Evolutionary conservation across 1,140 invertebrate genomes (phyloP).

Genomic region (Drosophila navojoa): DNA sequence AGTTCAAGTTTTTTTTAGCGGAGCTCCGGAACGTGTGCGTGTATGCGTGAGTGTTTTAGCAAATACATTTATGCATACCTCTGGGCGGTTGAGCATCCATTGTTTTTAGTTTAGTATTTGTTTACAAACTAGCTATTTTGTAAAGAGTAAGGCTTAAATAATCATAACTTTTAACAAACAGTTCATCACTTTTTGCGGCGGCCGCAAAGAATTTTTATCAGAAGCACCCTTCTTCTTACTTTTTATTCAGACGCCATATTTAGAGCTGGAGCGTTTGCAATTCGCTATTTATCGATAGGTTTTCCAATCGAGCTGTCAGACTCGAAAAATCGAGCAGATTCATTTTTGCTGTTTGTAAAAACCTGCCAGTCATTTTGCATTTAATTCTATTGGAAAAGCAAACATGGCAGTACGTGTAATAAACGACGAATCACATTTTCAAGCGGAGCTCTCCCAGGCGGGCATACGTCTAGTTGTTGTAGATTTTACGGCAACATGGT

Average conservation of each 20-base stretch:
- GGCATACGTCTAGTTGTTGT: conserved; percentile 95
- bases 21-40: background rate
- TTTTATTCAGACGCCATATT: conserved; percentile 49
- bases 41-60: conserved; percentile 18
- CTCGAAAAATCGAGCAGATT: conserved; percentile 13
- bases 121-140: conserved; percentile 48
- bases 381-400: conserved; percentile 40
- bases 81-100: conserved; percentile 71
- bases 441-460: conserved; percentile 91
- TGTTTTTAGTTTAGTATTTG: conserved; percentile 30
- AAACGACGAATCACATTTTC: conserved; percentile 91
- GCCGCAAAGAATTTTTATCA: conserved; percentile 42
- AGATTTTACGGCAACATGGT: conserved; percentile 97
- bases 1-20: conserved; percentile 31
- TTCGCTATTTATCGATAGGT: conserved; percentile 12
- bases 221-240: conserved; percentile 28
- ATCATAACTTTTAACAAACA: conserved; percentile 52
- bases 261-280: conserved; percentile 24
- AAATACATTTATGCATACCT: conserved; percentile 34
- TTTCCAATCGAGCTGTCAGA: conserved; percentile 2
- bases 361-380: conserved; percentile 35
- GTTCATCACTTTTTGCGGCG: conserved; percentile 39
- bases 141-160: conserved; percentile 34
- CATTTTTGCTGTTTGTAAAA: conserved; percentile 20
- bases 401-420: conserved; percentile 80